phyloP scores from a whole-genome alignment of 2,888 invertebrate species.

The Nasonovia ribisnigri region DNA sequence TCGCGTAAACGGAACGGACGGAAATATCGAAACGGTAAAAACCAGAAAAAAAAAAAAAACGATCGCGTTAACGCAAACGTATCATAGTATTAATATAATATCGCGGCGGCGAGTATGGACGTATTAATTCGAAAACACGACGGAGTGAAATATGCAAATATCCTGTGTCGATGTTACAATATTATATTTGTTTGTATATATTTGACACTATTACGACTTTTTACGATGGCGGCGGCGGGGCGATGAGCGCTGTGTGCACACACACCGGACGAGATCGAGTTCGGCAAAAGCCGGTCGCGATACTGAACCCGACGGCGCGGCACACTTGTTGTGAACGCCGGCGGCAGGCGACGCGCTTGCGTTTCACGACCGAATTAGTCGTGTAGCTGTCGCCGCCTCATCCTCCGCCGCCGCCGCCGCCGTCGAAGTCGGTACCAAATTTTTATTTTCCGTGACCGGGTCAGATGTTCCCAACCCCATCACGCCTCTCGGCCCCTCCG shows the following conservation, averaged over 20 bases:
- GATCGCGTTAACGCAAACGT: background rate
- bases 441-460: background rate
- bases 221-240: background rate
- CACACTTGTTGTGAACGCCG: conserved; percentile 58
- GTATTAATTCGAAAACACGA: background rate
- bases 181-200: background rate
- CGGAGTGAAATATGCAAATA: background rate
- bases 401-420: background rate
- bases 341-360: conserved; percentile 44
- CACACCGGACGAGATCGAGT: conserved; percentile 46
- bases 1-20: background rate
- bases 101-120: background rate
- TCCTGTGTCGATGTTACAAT: background rate
- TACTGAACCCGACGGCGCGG: conserved; percentile 38
- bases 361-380: conserved; percentile 15
- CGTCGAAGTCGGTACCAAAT: background rate
- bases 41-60: background rate
- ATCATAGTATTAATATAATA: background rate
- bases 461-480: background rate
- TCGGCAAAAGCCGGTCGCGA: conserved; percentile 60
- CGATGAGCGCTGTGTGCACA: background rate
- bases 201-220: background rate
- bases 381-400: background rate
- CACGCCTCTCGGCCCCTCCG: background rate
- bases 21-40: background rate